phyloP scores from a whole-genome alignment of 2,888 invertebrate genomes.

The Aphidius colemani region DNA sequence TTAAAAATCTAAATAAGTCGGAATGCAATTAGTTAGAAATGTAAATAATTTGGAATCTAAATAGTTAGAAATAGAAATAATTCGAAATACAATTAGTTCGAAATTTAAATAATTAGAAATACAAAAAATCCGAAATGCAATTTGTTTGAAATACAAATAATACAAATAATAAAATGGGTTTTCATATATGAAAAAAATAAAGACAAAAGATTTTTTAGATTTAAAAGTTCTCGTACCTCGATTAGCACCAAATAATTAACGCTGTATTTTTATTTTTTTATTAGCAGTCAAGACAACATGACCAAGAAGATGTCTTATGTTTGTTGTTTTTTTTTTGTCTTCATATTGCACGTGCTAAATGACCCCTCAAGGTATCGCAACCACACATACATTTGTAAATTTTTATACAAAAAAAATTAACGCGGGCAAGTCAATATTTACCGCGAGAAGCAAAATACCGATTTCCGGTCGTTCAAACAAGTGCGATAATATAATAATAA shows the following conservation, averaged over 20 bases:
- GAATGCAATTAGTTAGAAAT: too few species aligned
- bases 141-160: too few species aligned
- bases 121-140: too few species aligned
- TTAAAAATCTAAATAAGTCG: too few species aligned
- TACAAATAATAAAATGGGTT: too few species aligned
- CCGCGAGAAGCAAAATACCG: neutral
- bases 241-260: conserved; percentile 57
- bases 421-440: conserved; percentile 24
- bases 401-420: conserved; percentile 25
- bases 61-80: too few species aligned
- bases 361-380: neutral
- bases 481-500: too few species aligned
- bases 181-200: conserved; percentile 2
- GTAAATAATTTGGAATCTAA: too few species aligned
- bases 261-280: conserved; percentile 40
- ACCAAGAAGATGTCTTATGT: conserved; percentile 27
- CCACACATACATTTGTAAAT: conserved; percentile 2
- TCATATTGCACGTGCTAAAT: conserved; percentile 34
- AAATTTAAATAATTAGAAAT: too few species aligned
- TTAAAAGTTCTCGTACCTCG: conserved; percentile 13
- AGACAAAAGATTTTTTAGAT: conserved; percentile 19
- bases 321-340: conserved; percentile 39
- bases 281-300: conserved; percentile 47
- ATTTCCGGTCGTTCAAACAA: too few species aligned
- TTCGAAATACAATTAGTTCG: too few species aligned